These are phyloP conservation scores for Pygoscelis adeliae DNA, from an alignment of 2,113 vertebrate genomes.

Conservation along the genomic window DNA sequence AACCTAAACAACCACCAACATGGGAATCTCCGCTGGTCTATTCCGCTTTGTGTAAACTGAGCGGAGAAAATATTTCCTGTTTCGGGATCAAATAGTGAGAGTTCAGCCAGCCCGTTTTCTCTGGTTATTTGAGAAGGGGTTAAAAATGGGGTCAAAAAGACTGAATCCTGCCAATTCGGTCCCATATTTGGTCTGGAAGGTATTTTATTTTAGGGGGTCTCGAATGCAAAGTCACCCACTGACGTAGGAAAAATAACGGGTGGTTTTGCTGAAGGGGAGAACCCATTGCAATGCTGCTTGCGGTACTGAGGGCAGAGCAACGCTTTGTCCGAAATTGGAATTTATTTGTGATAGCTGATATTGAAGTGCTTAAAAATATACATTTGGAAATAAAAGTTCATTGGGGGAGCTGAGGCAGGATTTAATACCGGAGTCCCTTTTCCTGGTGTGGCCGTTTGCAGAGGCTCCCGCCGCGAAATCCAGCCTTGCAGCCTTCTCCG, in stretches of 20 bases:
- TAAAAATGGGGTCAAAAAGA: background rate
- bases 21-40: background rate
- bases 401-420: background rate
- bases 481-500: background rate
- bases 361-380: background rate
- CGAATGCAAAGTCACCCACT: fast-evolving
- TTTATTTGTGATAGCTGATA: background rate
- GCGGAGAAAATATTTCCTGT: background rate
- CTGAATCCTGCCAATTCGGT: background rate
- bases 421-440: background rate
- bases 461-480: too few relatives aligned
- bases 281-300: fast-evolving
- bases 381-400: background rate
- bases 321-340: too few relatives aligned
- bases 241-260: too few relatives aligned
- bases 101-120: background rate
- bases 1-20: too few relatives aligned
- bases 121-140: background rate
- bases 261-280: background rate
- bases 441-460: background rate
- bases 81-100: background rate
- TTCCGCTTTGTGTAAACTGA: background rate
- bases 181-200: background rate
- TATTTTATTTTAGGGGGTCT: background rate
- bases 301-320: background rate